phyloP scores from a whole-genome alignment of 1,140 invertebrate genomes.

The Cydia strobilella region DNA sequence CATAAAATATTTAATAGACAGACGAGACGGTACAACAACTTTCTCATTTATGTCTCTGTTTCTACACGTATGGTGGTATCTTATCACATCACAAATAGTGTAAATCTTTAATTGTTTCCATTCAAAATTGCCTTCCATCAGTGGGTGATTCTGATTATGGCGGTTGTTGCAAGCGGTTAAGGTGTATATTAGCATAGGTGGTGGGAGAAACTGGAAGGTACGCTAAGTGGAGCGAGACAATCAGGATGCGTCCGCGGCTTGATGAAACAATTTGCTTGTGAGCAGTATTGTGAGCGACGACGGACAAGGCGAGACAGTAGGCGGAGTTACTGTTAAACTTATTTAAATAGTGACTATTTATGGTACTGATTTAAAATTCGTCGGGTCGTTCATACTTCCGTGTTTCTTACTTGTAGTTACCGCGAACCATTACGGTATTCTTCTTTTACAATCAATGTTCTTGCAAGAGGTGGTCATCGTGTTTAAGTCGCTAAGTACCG shows the following conservation, averaged over 20 bases:
- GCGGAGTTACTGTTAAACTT: not conserved
- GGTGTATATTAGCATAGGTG: constrained; percentile 19
- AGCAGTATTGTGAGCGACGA: constrained; percentile 7
- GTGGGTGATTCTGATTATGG: not conserved
- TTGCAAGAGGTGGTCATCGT: too few species aligned
- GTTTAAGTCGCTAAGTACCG: too few species aligned
- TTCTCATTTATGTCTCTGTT: not conserved
- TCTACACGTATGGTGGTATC: not conserved
- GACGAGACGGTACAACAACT: not conserved
- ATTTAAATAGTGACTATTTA: too few species aligned
- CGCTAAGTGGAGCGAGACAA: constrained; percentile 51
- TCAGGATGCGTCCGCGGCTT: constrained; percentile 46
- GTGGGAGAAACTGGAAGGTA: constrained; percentile 35
- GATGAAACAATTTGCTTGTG: constrained; percentile 49
- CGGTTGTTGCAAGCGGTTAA: constrained; percentile 7
- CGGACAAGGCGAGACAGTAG: not conserved
- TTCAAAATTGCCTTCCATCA: not conserved
- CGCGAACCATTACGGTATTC: too few species aligned
- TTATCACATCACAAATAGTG: constrained; percentile 7
- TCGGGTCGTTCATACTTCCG: too few species aligned
- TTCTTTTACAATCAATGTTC: too few species aligned
- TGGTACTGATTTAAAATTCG: too few species aligned
- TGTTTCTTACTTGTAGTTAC: too few species aligned
- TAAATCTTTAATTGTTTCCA: constrained; percentile 17
- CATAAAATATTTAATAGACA: not conserved